A percentile compares a stretch with the other conserved stretches of the same genome.
phyloP scores from a whole-genome alignment of 2,797 vertebrate species.

The Cercopithecus hamlyni region DNA sequence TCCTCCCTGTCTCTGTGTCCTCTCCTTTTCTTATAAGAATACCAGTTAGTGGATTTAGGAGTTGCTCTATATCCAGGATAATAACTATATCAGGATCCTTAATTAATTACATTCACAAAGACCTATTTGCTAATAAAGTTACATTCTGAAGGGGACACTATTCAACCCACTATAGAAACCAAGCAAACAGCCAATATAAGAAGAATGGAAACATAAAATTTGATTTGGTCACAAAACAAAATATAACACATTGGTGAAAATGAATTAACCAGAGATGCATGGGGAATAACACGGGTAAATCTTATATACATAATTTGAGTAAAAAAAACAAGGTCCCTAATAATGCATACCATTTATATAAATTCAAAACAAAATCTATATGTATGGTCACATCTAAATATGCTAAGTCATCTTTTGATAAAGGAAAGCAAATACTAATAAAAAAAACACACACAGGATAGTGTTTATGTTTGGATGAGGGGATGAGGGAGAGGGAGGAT shows the following conservation, averaged over 20 bases:
- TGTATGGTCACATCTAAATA: neutral
- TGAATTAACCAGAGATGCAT: neutral
- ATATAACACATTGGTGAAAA: neutral
- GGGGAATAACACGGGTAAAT: neutral
- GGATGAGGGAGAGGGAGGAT: neutral
- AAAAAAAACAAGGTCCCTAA: neutral
- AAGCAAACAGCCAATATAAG: neutral
- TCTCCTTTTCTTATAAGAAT: neutral
- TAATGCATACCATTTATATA: conserved; percentile 24
- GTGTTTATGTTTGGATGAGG: neutral
- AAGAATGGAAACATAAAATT: neutral
- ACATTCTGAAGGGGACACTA: neutral
- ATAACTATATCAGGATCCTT: neutral
- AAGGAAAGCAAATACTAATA: neutral
- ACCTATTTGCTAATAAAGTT: neutral
- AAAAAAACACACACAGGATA: neutral
- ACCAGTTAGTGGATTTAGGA: neutral
- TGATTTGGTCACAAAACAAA: neutral
- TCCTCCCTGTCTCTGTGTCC: neutral
- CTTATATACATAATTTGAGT: neutral
- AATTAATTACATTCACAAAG: neutral
- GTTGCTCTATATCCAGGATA: neutral
- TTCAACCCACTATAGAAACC: neutral
- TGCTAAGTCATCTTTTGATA: neutral
- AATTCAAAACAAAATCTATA: neutral